These are phyloP conservation scores for Quadroppia sp. DNA, from an alignment of 2,888 invertebrate species.

Conservation along the genomic window DNA sequence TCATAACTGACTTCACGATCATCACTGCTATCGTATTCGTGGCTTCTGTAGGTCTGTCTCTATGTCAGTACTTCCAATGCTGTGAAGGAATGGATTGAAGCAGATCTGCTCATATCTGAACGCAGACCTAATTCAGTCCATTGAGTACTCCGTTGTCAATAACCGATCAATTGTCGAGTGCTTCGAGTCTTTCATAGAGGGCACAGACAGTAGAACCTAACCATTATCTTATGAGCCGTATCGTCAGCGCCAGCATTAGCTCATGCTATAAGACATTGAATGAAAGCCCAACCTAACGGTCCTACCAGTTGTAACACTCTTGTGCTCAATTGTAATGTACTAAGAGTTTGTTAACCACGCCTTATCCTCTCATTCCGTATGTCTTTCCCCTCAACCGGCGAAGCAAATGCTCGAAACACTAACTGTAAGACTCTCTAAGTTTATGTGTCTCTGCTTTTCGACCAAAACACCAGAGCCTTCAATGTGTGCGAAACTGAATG, in stretches of 20 bases:
- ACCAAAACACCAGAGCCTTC: background rate
- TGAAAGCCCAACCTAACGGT: constrained; percentile 23
- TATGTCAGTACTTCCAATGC: background rate
- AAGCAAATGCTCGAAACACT: background rate
- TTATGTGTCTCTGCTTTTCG: constrained; percentile 18
- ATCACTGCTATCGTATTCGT: constrained; percentile 23
- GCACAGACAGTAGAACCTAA: constrained; percentile 11
- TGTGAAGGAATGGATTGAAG: background rate
- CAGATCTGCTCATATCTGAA: constrained; percentile 22
- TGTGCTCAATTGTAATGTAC: constrained; percentile 17
- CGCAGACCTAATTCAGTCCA: constrained; percentile 7
- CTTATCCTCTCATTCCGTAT: constrained; percentile 3
- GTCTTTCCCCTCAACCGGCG: background rate
- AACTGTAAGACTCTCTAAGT: background rate
- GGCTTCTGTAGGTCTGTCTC: background rate
- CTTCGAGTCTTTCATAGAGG: constrained; percentile 10
- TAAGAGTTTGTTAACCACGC: constrained; percentile 25
- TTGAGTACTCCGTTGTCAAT: constrained; percentile 28
- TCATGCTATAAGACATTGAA: background rate
- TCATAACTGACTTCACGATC: background rate
- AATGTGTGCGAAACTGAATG: background rate
- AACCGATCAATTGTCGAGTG: constrained; percentile 13
- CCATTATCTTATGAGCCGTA: background rate
- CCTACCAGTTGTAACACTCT: constrained; percentile 24
- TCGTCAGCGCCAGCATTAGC: background rate